These are phyloP conservation scores for Phyllotreta cruciferae DNA, from an alignment of 2,888 invertebrate species.

Conservation along the genomic window DNA sequence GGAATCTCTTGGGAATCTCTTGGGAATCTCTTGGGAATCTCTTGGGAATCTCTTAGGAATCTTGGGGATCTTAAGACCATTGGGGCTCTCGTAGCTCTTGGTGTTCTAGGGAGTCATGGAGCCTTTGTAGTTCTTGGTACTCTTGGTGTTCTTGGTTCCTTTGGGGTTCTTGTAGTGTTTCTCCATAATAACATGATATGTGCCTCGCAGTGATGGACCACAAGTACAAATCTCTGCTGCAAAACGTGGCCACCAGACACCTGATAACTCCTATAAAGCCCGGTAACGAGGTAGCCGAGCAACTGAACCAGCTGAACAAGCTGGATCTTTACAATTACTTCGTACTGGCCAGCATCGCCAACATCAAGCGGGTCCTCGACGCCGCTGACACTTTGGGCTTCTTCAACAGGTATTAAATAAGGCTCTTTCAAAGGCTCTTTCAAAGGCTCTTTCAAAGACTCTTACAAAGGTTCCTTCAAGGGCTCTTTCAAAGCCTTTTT, in stretches of 20 bases:
- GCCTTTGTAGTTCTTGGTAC: too few species aligned
- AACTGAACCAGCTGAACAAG: slow-evolving; percentile 76
- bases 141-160: too few species aligned
- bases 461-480: too few species aligned
- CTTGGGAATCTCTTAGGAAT: too few species aligned
- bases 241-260: slow-evolving; percentile 90
- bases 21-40: too few species aligned
- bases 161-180: slow-evolving; percentile 9
- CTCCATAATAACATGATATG: slow-evolving; percentile 11
- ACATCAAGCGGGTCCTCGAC: slow-evolving; percentile 64
- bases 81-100: too few species aligned
- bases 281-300: slow-evolving; percentile 65
- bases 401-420: slow-evolving; percentile 70
- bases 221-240: slow-evolving; percentile 88
- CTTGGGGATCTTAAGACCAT: too few species aligned
- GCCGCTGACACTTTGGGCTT: slow-evolving; percentile 76
- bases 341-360: slow-evolving; percentile 76
- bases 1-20: too few species aligned
- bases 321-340: slow-evolving; percentile 91
- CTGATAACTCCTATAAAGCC: slow-evolving; percentile 77
- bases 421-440: neutral
- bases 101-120: too few species aligned
- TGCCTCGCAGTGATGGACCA: slow-evolving; percentile 82
- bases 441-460: too few species aligned
- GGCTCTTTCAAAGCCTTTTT: neutral